phyloP scores from a whole-genome alignment of 2,888 invertebrate genomes.

The Pteria penguin region DNA sequence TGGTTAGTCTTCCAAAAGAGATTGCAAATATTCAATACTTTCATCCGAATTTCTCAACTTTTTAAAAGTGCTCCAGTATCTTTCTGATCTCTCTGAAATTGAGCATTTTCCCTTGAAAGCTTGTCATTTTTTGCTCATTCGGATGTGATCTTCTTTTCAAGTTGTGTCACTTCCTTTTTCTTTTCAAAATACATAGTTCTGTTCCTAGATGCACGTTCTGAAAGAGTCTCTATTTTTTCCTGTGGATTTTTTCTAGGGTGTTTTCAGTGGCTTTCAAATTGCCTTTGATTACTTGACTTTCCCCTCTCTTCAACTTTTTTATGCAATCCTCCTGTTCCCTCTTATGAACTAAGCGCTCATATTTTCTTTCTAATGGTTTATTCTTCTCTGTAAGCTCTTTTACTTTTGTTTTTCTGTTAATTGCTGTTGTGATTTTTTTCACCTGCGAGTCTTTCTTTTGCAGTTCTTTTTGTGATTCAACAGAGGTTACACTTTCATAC shows the following conservation, averaged over 20 bases:
- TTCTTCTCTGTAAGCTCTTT: background rate
- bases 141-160: background rate
- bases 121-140: background rate
- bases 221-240: background rate
- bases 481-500: too few species aligned
- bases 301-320: background rate
- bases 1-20: background rate
- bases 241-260: background rate
- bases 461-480: background rate
- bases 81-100: background rate
- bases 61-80: background rate
- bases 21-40: constrained; percentile 9
- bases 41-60: background rate
- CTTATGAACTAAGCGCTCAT: background rate
- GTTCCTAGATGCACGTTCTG: background rate
- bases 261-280: background rate
- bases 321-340: background rate
- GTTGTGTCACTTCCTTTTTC: constrained; percentile 5
- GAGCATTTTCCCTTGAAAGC: background rate
- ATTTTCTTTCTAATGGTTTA: background rate
- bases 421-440: background rate
- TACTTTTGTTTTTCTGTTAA: background rate
- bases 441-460: too few species aligned
- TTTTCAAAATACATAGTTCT: constrained; percentile 6
- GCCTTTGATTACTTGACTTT: background rate